These are phyloP conservation scores for Decapterus maruadsi DNA, from an alignment of 2,797 vertebrate genomes.

Conservation along the genomic window DNA sequence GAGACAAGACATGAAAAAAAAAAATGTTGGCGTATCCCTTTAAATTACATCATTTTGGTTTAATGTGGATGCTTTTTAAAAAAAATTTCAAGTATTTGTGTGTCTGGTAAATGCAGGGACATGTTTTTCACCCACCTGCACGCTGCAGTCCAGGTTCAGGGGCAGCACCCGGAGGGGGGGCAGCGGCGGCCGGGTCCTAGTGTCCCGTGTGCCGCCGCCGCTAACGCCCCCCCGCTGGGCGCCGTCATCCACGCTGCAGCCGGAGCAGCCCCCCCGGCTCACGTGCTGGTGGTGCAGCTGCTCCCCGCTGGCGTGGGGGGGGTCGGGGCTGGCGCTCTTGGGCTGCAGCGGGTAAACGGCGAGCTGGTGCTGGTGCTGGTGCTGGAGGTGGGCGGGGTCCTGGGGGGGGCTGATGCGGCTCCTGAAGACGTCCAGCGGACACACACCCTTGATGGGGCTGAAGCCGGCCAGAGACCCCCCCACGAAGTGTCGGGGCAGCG, in stretches of 20 bases:
- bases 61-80: too few relatives aligned
- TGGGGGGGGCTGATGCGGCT: conserved; percentile 76
- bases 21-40: too few relatives aligned
- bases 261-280: conserved; percentile 62
- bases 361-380: conserved; percentile 43
- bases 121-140: conserved; percentile 28
- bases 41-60: too few relatives aligned
- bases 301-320: conserved; percentile 53
- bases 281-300: conserved; percentile 67
- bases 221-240: conserved; percentile 30
- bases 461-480: conserved; percentile 75
- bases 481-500: conserved; percentile 74
- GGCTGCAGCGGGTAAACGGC: conserved; percentile 72
- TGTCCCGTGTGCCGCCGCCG: conserved; percentile 28
- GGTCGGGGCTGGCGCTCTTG: conserved; percentile 55
- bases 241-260: conserved; percentile 60
- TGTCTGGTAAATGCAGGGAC: too few relatives aligned
- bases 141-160: conserved; percentile 86
- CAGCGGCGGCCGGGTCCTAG: conserved; percentile 65
- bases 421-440: conserved; percentile 82
- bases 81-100: too few relatives aligned
- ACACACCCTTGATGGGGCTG: conserved; percentile 85
- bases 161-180: conserved; percentile 88
- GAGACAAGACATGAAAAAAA: too few relatives aligned
- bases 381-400: conserved; percentile 40